Conservation (phyloP, 92 coral and sea anemone genomes). For the Epizoanthus scotinus region DNA sequence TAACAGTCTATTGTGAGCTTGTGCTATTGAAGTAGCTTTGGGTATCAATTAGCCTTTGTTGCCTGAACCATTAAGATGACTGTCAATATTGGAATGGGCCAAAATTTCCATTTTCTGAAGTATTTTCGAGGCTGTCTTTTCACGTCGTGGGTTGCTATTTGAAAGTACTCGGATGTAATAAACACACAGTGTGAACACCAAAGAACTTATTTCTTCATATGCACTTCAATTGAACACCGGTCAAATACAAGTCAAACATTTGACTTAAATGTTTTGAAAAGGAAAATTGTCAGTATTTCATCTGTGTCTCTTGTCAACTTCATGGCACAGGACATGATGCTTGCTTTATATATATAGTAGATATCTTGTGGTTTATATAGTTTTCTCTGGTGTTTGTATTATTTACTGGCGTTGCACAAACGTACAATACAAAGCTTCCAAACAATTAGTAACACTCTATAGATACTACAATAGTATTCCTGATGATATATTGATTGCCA, state of each 20-base stretch:
- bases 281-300: neutral
- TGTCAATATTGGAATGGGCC: constrained; percentile 2
- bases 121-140: neutral
- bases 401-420: neutral
- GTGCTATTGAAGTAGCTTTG: constrained; percentile 15
- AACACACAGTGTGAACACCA: neutral
- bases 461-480: neutral
- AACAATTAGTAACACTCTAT: too few species aligned
- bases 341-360: neutral
- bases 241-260: constrained; percentile 11
- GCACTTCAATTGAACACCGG: neutral
- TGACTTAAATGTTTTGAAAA: neutral
- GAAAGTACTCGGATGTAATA: neutral
- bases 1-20: constrained; percentile 1
- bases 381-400: neutral
- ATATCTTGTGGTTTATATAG: neutral
- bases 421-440: neutral
- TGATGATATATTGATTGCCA: neutral
- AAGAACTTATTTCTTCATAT: neutral
- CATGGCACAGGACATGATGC: neutral
- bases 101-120: neutral
- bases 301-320: neutral
- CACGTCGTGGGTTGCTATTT: neutral
- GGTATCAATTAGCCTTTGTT: neutral
- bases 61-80: neutral